Evolutionary conservation across 35 echinoderm and acorn worm species (phyloP).

Genomic region (Nesometra sesokonis): DNA sequence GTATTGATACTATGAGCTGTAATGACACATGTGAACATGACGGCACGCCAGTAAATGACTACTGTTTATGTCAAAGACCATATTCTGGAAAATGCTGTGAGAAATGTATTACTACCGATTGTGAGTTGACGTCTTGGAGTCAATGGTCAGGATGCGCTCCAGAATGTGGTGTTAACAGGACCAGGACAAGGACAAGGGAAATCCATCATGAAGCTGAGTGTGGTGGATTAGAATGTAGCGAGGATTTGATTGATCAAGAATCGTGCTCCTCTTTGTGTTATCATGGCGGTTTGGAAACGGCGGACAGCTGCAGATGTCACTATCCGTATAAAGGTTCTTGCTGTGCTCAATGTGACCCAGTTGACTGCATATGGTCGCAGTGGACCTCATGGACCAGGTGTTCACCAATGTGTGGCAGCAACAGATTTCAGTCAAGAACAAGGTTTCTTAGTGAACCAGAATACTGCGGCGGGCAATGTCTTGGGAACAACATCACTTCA

Average conservation of each 20-base stretch:
- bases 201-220: not conserved
- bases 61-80: not conserved
- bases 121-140: not conserved
- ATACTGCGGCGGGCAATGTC: not conserved
- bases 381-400: not conserved
- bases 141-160: not conserved
- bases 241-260: not conserved
- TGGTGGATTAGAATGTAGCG: not conserved
- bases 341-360: not conserved
- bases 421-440: not conserved
- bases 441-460: not conserved
- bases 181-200: not conserved
- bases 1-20: not conserved
- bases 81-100: not conserved
- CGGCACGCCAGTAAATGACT: not conserved
- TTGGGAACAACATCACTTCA: not conserved
- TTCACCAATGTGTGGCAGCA: not conserved
- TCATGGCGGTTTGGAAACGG: not conserved
- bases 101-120: not conserved
- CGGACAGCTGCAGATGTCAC: not conserved
- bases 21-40: not conserved
- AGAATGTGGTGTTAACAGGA: not conserved
- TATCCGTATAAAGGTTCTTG: not conserved
- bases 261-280: not conserved
- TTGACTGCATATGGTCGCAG: not conserved